phyloP scores from a whole-genome alignment of 2,888 invertebrate genomes.

The Meloe dianella region DNA sequence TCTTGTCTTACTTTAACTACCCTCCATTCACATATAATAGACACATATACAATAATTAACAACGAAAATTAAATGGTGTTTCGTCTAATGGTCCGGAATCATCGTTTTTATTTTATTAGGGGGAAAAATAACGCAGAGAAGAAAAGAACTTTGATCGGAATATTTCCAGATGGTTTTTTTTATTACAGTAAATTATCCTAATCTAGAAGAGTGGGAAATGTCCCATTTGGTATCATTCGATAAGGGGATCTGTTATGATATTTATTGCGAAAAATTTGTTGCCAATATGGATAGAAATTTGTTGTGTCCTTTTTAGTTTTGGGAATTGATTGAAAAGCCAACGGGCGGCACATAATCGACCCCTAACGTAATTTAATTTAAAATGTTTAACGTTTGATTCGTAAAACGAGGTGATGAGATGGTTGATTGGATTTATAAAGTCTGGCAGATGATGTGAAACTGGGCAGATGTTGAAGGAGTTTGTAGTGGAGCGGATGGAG shows the following conservation, averaged over 20 bases:
- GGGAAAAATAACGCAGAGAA: slow-evolving; percentile 14
- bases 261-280: not conserved
- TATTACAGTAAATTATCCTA: not conserved
- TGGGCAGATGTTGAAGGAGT: slow-evolving; percentile 46
- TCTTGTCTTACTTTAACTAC: slow-evolving; percentile 4
- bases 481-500: slow-evolving; percentile 18
- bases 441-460: slow-evolving; percentile 43
- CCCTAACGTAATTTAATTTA: slow-evolving; percentile 47
- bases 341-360: slow-evolving; percentile 47
- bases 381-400: slow-evolving; percentile 45
- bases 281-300: slow-evolving; percentile 25
- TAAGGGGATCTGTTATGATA: not conserved
- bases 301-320: slow-evolving; percentile 24
- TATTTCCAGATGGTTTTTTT: slow-evolving; percentile 4
- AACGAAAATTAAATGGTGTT: slow-evolving; percentile 17
- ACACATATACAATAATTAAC: slow-evolving; percentile 18
- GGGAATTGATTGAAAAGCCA: slow-evolving; percentile 35
- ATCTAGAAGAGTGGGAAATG: not conserved
- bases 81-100: slow-evolving; percentile 16
- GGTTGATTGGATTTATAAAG: slow-evolving; percentile 44
- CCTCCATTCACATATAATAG: slow-evolving; percentile 11
- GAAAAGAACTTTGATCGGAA: slow-evolving; percentile 15
- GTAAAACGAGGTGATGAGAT: slow-evolving; percentile 37
- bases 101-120: slow-evolving; percentile 17
- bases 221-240: not conserved